Evolutionary conservation across 2,888 invertebrate genomes (phyloP).

Genomic region (Hylaea fasciaria): DNA sequence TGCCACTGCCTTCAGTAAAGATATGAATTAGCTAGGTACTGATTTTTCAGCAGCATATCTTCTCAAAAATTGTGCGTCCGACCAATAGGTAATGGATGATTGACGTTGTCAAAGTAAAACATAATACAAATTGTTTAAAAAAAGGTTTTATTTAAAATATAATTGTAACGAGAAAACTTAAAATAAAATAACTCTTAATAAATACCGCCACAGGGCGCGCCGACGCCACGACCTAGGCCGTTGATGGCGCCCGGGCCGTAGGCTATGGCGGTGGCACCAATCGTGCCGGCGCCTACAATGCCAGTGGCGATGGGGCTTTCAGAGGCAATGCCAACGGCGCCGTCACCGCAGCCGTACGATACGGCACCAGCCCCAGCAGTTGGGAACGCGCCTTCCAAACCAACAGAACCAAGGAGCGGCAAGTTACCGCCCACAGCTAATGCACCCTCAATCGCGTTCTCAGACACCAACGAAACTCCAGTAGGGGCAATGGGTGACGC

Average conservation of each 20-base stretch:
- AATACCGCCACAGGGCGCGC: constrained; percentile 1
- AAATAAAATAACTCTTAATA: constrained; percentile 5
- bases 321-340: constrained; percentile 38
- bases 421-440: constrained; percentile 51
- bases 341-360: constrained; percentile 50
- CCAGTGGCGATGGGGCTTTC: constrained; percentile 33
- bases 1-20: no score
- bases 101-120: no score
- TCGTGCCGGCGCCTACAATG: constrained; percentile 11
- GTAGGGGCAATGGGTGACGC: constrained; percentile 51
- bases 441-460: constrained; percentile 56
- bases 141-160: constrained; percentile 5
- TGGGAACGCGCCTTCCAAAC: constrained; percentile 51
- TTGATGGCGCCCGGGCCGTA: constrained; percentile 4
- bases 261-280: constrained; percentile 1
- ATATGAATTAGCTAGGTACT: no score
- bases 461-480: constrained; percentile 55
- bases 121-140: no score
- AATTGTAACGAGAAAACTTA: neutral
- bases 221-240: constrained; percentile 1
- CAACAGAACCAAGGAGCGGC: constrained; percentile 56
- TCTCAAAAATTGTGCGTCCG: no score
- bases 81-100: no score
- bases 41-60: no score
- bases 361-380: constrained; percentile 50